Base-by-base conservation (phyloP, 1,140 invertebrate species). In the Tetraneura akinire region DNA sequence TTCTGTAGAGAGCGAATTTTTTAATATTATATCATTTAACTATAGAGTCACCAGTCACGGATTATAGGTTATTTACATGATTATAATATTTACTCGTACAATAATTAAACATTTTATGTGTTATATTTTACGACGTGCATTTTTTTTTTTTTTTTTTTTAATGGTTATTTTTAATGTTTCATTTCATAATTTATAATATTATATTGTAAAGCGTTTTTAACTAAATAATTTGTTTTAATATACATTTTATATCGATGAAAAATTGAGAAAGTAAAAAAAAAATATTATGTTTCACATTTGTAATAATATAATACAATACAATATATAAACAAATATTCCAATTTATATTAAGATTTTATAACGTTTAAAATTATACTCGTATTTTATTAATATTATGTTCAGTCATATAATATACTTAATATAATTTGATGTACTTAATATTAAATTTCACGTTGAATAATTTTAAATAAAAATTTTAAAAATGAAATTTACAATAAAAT, bases 21-120 rank as follows among this genome's bases (percentile, higher is more conserved):
- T 68, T 68, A 45, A 42, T 14, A 47, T 26, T 16, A 60, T 57
- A n/a, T 16, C 21, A 37, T 68, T 68, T 68, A 47, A 68, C 21
- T 3, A 11, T 47, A 68, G n/a, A n/a, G n/a, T n/a, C n/a, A n/a
- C n/a, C n/a, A n/a, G 66, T 68, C 66, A 68, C 6, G 21, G 42
- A 47, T 26, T 47, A 47, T 68, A 14, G 42, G 26, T 26, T 47
- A 47, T 68, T 68, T n/a, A 68, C 45, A 68, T 68, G n/a, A 68
- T 68, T 68, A n/a, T n/a, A 68, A 68, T 68, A 68, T 68, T 68
- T 68, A 68, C 66, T 68, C 21, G 13, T 45, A 16, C 64, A 32
- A 32, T 68, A 68, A 68, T 68, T 68, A 68, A 68, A 68, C 13
- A 23, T 68, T 21, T 68, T 23, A 45, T 45, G 21, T 45, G 45